Evolutionary conservation across 2,888 invertebrate genomes (phyloP), one percentile per base, ranked within the genome.

Genomic region (Luperina testacea): DNA sequence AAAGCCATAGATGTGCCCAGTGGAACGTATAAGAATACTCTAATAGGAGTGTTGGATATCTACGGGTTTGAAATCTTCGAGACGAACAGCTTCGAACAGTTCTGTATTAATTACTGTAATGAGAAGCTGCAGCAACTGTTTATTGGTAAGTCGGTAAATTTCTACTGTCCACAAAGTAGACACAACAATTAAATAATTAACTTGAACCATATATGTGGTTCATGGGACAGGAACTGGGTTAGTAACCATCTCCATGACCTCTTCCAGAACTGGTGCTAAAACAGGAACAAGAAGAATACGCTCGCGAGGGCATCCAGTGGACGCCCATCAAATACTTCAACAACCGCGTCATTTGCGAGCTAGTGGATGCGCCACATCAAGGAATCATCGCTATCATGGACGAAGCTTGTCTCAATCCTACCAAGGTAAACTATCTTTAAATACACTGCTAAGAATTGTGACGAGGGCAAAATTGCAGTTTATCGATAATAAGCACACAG

Each of bases 61-160:
- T 99, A 99, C 94, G 99, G 99, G 38, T 99, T 99, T 95, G 99
- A 99, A 97, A 99, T 99, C 88, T 99, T 99, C 95, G 99, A 99
- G 89, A 97, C 97, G 51, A 99, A 99, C 95, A 99, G 99, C 96
- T 99, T 99, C 95, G 99, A 99, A 95, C 99, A 99, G 96, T 99
- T 99, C 96, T 99, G 99, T 95, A 99, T 99, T 92, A 99, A 99
- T 96, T 99, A 99, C 96, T 99, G 99, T 93, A 99, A 99, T 94
- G 99, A 99, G 97, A 99, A 99, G 94, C 97, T 99, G 86, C 99
- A 99, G 94, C 99, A 99, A 94, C 97, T 99, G 59, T 99, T 99
- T 94, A 99, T 99, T 92, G 98, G 98, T 98, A 38, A 80, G 84
- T 77, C 0, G 1, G 2, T 57, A 5, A 11, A 17, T 24, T 24